Base-by-base conservation (phyloP, 2,797 vertebrate genomes). In the Ptychadena robeensis region DNA sequence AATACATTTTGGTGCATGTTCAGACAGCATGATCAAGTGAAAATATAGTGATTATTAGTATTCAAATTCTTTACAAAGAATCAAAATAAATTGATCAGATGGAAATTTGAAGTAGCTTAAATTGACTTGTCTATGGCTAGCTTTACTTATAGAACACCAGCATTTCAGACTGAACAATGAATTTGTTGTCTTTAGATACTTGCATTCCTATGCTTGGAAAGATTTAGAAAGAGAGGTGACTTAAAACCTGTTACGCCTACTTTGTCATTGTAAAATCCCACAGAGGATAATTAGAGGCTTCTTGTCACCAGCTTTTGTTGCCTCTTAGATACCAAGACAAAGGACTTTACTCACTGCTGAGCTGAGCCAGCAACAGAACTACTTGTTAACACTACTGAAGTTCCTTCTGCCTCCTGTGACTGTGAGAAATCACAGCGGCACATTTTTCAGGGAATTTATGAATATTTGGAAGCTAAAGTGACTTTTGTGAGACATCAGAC, bases 321-420 rank as follows among this genome's bases (percentile, higher is more conserved):
- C 74, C 44, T 22, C 68, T 18, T 71, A 11, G 0, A 85, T 75
- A 85, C 83, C 83, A 76, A 31, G 78, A 85, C 83, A 85, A 85
- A 85, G 75, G 37, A 25, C 64, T 38, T 37, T 28, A 74, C 64
- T 66, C 72, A 75, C 3, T 57, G 59, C 79, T 40, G 14, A 44
- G 27, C 34, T 30, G 15, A 76, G 59, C 32, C 59, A 30, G 14
- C 30, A 75, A n/a, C 28, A 32, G 28, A 11, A 22, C 2, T 53
- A n/a, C 10, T 53, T 8, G 7, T n/a, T n/a, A n/a, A n/a, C n/a
- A n/a, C n/a, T n/a, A n/a, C n/a, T 38, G 57, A 18, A 15, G 5
- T 6, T 32, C 34, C 14, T 63, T n/a, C 40, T 15, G 11, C n/a
- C 25, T 35, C 4, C 31, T 32, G 31, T 9, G 14, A 35, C 25